These are phyloP conservation scores for Colletes latitarsis DNA, from an alignment of 1,140 invertebrate species.

Conservation along the genomic window DNA sequence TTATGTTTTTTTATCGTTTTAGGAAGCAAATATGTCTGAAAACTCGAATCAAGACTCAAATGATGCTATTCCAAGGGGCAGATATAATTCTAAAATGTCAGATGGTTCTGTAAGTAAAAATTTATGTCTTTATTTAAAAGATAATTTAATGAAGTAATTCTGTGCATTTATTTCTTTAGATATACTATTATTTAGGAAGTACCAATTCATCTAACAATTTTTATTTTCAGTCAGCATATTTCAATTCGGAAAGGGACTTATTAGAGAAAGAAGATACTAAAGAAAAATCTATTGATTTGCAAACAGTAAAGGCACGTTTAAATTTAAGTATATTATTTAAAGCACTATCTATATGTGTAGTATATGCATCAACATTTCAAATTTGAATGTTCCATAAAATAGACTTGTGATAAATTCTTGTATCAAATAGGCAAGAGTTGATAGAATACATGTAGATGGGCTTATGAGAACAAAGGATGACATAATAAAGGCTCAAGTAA, in stretches of 20 bases:
- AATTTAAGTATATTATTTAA: constrained; percentile 6
- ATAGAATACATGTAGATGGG: constrained; percentile 90
- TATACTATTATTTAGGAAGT: constrained; percentile 2
- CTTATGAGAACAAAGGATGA: constrained; percentile 92
- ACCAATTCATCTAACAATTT: neutral
- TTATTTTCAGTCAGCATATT: constrained; percentile 41
- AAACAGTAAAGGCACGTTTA: constrained; percentile 66
- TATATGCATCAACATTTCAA: neutral
- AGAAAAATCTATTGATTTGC: constrained; percentile 59
- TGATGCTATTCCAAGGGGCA: neutral
- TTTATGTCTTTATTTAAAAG: neutral
- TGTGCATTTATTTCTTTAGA: neutral
- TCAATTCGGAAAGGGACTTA: constrained; percentile 34
- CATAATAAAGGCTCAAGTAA: constrained; percentile 87
- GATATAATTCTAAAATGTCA: neutral
- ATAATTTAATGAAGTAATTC: no score
- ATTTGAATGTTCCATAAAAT: neutral
- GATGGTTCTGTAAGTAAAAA: constrained; percentile 26
- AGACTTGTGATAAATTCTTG: constrained; percentile 18
- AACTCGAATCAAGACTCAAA: constrained; percentile 19
- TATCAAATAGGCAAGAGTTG: constrained; percentile 86
- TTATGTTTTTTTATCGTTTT: constrained; percentile 14
- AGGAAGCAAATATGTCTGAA: constrained; percentile 50
- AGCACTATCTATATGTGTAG: neutral
- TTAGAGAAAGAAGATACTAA: constrained; percentile 32